These are phyloP conservation scores for Leucoraja ocellata DNA, from an alignment of 2,797 vertebrate genomes.

Conservation along the genomic window DNA sequence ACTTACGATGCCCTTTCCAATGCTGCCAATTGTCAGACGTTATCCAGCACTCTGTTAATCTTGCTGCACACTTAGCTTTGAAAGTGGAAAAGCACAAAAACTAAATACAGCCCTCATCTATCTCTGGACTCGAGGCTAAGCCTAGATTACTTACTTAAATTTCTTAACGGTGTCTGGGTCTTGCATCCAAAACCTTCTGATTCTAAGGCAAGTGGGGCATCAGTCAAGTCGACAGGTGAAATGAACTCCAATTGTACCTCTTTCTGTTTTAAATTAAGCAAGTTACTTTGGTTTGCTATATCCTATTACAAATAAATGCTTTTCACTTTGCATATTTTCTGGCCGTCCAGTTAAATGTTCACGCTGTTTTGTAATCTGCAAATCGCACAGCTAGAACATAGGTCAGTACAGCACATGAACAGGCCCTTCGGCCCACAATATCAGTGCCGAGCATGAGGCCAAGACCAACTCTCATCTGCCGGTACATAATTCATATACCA, in stretches of 20 bases:
- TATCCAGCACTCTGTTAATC: background rate
- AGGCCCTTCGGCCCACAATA: no score
- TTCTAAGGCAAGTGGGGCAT: background rate
- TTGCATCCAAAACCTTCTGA: background rate
- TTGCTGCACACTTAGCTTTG: background rate
- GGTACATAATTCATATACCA: no score
- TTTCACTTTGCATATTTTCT: background rate
- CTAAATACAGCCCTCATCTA: background rate
- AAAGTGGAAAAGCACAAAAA: background rate
- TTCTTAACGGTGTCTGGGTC: background rate
- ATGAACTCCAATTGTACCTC: background rate
- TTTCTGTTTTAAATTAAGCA: background rate
- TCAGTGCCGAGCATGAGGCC: no score
- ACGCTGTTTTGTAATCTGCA: background rate
- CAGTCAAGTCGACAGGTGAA: background rate
- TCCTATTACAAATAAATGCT: background rate
- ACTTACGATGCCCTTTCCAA: background rate
- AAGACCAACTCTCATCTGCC: no score
- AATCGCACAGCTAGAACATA: background rate
- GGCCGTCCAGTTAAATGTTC: background rate
- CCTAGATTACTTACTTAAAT: background rate
- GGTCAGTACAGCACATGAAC: no score
- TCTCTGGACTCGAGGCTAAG: background rate
- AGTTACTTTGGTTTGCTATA: background rate
- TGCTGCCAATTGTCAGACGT: background rate